Base-by-base conservation (phyloP, 23 tunicate genomes). In the Clavelina lepadiformis region DNA sequence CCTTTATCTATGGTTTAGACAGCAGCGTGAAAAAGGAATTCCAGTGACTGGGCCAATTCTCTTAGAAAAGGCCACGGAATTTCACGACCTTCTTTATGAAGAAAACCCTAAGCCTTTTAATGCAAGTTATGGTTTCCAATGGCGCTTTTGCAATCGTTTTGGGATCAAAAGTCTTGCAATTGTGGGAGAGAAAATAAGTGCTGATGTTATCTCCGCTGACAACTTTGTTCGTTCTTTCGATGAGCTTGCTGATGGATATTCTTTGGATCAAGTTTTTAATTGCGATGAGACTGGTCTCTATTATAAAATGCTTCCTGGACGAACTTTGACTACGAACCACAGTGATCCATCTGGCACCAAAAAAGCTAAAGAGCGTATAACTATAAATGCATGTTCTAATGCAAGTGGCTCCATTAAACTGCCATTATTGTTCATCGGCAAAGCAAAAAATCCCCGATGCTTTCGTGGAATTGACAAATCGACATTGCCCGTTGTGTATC, bases 341-440 rank as follows among this genome's bases (percentile, higher is more conserved):
- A 58, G n/a, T 5, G 20, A 58, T 7, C 65, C 65, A 26, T 15
- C 11, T 58, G 65, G 65, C 11, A 58, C 35, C 30, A 58, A 28
- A 28, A 58, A 58, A 38, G 35, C 70, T 18, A 58, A 58, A 28
- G 65, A 58, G 13, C 13, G 65, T 15, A 38, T 58, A 15, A 58
- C 65, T 8, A 58, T 58, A 24, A 58, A 58, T 58, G 65, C 35
- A 5, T 58, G 65, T 38, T 15, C 65, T 7, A 64, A 64, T 38
- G 70, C 70, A 20, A 64, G 70, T 38, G 70, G 70, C 7, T 8
- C 70, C 18, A 64, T 64, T 15, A 38, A 64, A 38, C 22, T 64
- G 53, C 70, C 60, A 4, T 64, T 64, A 38, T 38, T 64, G 70
- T 64, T 64, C 5, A 64, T 64, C 37, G 70, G 70, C 22, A 64